Evolutionary conservation across 2,797 vertebrate genomes (phyloP).

Genomic region (Darevskia nairensis): DNA sequence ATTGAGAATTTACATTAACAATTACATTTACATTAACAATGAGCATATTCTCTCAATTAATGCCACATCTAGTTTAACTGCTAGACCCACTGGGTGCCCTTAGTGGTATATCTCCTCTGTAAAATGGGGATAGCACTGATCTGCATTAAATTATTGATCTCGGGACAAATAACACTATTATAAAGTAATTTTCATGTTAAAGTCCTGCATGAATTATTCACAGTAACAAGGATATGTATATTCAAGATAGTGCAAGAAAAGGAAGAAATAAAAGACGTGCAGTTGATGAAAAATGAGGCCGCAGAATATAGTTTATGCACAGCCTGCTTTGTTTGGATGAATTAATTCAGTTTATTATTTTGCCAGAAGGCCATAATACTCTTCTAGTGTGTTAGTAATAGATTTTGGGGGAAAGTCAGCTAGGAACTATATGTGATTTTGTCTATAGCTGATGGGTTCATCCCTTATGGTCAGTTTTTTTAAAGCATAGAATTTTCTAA

Average conservation of each 20-base stretch:
- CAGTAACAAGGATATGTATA: not conserved
- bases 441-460: not conserved
- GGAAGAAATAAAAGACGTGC: not conserved
- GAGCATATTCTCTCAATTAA: not conserved
- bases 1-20: not conserved
- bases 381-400: not conserved
- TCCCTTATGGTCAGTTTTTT: not conserved
- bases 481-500: not conserved
- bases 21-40: not conserved
- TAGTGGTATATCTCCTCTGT: not conserved
- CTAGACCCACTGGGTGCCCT: not conserved
- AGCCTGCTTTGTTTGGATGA: not conserved
- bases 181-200: not conserved
- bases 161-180: too few relatives aligned
- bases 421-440: not conserved
- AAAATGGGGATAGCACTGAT: not conserved
- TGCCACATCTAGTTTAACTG: not conserved
- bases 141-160: not conserved
- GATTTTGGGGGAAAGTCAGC: not conserved
- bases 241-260: not conserved
- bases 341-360: constrained; percentile 2
- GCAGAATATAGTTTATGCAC: not conserved
- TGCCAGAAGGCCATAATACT: not conserved
- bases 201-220: not conserved
- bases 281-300: not conserved